These are phyloP conservation scores for Brachionus calyciflorus DNA, from an alignment of 1,140 invertebrate genomes.

Conservation along the genomic window DNA sequence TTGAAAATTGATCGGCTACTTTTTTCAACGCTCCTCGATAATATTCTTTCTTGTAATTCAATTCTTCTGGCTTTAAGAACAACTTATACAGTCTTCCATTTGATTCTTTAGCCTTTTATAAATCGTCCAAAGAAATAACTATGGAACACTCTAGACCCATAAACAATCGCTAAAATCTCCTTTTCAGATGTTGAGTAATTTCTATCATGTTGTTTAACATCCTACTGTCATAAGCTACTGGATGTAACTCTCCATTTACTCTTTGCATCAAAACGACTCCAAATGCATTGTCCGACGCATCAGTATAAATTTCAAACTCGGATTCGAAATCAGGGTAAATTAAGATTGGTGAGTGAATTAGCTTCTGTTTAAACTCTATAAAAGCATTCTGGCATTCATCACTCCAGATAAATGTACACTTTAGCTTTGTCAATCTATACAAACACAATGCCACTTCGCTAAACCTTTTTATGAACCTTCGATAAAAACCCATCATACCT, in stretches of 20 bases:
- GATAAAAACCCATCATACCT: conserved; percentile 52
- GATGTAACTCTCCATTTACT: neutral
- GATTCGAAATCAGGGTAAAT: no score
- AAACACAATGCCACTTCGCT: conserved; percentile 53
- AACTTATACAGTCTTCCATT: neutral
- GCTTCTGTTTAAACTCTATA: no score
- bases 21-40: neutral
- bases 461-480: conserved; percentile 50
- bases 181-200: conserved; percentile 26
- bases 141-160: neutral
- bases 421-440: conserved; percentile 52
- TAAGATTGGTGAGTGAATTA: no score
- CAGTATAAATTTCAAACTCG: no score
- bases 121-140: neutral
- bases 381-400: conserved; percentile 50
- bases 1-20: conserved; percentile 6
- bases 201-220: conserved; percentile 1
- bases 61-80: neutral
- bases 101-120: conserved; percentile 10
- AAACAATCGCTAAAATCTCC: conserved; percentile 24
- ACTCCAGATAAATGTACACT: conserved; percentile 51
- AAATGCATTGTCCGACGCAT: neutral
- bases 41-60: conserved; percentile 21
- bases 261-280: conserved; percentile 9
- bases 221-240: conserved; percentile 2